Percentiles rank a stretch among this genome's conserved stretches.
phyloP scores from a whole-genome alignment of 1,140 invertebrate species.

The Ladona fulva region DNA sequence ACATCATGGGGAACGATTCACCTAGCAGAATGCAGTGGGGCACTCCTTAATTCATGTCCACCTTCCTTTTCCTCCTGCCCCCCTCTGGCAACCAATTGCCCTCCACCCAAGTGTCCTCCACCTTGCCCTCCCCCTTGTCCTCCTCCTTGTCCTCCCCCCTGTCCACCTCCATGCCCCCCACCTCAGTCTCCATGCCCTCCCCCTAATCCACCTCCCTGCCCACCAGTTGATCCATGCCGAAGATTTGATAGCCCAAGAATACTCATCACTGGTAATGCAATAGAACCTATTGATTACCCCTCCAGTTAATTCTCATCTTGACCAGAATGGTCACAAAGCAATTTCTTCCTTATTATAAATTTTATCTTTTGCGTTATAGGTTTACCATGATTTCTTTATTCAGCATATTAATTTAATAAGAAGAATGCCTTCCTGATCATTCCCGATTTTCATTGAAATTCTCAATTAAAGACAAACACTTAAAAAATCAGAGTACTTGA shows the following conservation, averaged over 20 bases:
- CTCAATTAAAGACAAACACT: neutral
- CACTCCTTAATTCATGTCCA: neutral
- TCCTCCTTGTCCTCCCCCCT: neutral
- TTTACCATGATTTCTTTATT: neutral
- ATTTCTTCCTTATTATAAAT: too few relatives aligned
- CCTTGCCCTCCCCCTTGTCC: neutral
- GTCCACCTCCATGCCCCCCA: neutral
- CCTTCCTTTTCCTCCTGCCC: neutral
- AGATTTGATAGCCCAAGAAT: conserved; percentile 20
- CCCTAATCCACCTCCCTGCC: neutral
- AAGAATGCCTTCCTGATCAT: neutral
- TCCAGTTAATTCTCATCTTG: too few relatives aligned
- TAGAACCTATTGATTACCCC: neutral
- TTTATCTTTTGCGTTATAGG: conserved; percentile 2
- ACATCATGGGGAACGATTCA: neutral
- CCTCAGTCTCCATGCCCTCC: neutral
- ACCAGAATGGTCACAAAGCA: too few relatives aligned
- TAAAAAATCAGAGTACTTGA: too few relatives aligned
- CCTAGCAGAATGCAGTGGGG: neutral
- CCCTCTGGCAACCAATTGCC: neutral
- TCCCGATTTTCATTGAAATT: neutral
- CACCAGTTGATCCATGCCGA: neutral
- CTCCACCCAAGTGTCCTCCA: neutral
- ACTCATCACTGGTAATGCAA: conserved; percentile 23
- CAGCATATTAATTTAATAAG: neutral